Evolutionary conservation across 2,113 vertebrate genomes (phyloP).

Genomic region (Perognathus longimembris): DNA sequence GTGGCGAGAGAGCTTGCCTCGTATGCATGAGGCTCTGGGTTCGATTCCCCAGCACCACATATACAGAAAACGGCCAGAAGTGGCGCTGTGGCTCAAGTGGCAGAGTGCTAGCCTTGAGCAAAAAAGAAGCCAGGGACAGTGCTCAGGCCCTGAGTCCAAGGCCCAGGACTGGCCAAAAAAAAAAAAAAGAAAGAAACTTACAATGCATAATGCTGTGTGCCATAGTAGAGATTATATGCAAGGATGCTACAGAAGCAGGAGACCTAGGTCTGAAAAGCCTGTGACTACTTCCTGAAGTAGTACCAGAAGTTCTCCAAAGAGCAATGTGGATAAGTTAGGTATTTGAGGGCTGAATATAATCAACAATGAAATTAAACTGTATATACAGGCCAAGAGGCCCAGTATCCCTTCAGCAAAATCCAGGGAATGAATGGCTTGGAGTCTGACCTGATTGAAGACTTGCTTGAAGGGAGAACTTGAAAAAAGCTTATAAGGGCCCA

Average conservation of each 20-base stretch:
- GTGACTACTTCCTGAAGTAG: not conserved
- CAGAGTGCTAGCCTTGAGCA: too few relatives aligned
- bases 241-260: conserved; percentile 10
- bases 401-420: conserved; percentile 8
- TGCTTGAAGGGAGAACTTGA: not conserved
- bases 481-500: conserved; percentile 16
- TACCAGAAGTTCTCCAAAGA: conserved; percentile 29
- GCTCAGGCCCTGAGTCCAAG: too few relatives aligned
- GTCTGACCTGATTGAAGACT: not conserved
- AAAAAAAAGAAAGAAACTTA: too few relatives aligned
- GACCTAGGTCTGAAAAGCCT: conserved; percentile 23
- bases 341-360: not conserved
- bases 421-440: not conserved
- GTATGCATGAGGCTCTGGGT: too few relatives aligned
- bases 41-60: too few relatives aligned
- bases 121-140: too few relatives aligned
- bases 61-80: too few relatives aligned
- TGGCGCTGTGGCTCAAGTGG: too few relatives aligned
- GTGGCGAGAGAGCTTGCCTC: too few relatives aligned
- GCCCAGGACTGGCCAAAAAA: too few relatives aligned
- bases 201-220: not conserved
- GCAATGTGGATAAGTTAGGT: conserved; percentile 8
- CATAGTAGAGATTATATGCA: not conserved
- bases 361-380: conserved; percentile 45
- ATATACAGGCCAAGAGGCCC: not conserved